Conservation (phyloP, 2,888 invertebrate species). For the Tupiocoris notatus region DNA sequence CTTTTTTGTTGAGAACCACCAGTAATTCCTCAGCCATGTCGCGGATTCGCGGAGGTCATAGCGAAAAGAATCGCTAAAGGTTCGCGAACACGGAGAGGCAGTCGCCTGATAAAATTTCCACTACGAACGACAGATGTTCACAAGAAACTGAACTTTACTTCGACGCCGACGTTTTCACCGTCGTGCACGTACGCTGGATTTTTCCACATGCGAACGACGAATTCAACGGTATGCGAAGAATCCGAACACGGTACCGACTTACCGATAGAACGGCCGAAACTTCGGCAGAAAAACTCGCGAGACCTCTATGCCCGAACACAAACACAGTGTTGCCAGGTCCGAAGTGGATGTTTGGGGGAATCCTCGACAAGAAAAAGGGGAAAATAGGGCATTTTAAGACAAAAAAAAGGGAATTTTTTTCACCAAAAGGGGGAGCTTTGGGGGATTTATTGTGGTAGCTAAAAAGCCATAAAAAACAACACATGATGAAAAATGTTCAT, state of each 20-base stretch:
- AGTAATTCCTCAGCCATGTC: slow-evolving; percentile 83
- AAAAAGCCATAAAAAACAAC: too few species aligned
- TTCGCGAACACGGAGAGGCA: not conserved
- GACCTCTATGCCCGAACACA: slow-evolving; percentile 4
- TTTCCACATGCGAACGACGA: not conserved
- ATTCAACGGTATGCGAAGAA: not conserved
- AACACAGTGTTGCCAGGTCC: too few species aligned
- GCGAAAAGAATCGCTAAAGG: slow-evolving; percentile 8
- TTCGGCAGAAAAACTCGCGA: slow-evolving; percentile 5
- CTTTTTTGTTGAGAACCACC: slow-evolving; percentile 83
- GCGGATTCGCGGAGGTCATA: slow-evolving; percentile 8
- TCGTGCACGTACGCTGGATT: not conserved
- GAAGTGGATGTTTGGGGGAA: too few species aligned
- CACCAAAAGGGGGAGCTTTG: too few species aligned
- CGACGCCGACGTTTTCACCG: not conserved
- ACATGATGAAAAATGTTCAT: too few species aligned
- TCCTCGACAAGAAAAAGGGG: too few species aligned
- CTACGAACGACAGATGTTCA: slow-evolving; percentile 23
- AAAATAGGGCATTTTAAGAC: too few species aligned
- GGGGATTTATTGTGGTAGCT: too few species aligned
- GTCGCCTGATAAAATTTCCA: not conserved
- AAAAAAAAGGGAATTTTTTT: too few species aligned
- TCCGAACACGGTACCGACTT: not conserved
- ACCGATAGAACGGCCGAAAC: not conserved
- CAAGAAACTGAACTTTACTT: not conserved